Percentiles rank a stretch among this genome's conserved stretches.
These are phyloP conservation scores for Eriosoma lanigerum DNA, from an alignment of 1,140 invertebrate genomes.

Conservation along the genomic window DNA sequence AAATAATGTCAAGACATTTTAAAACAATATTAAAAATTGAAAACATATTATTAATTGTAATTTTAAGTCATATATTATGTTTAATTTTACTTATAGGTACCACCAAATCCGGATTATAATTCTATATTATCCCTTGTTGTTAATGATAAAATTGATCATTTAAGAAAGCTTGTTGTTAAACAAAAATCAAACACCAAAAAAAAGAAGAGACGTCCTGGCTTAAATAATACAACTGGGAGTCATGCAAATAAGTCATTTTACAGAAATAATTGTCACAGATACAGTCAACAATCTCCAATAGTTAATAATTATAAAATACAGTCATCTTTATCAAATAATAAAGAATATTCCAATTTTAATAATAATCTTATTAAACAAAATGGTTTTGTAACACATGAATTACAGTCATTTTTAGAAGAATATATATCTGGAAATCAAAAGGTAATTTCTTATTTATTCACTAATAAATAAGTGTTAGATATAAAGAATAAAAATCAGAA, in stretches of 20 bases:
- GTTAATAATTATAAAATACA: background rate
- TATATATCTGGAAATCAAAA: constrained; percentile 18
- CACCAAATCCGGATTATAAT: background rate
- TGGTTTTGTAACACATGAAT: constrained; percentile 1
- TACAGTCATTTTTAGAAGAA: background rate
- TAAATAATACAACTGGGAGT: background rate
- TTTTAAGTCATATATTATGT: too few species aligned
- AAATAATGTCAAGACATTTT: too few species aligned
- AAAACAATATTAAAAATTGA: too few species aligned
- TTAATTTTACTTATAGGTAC: constrained; percentile 26
- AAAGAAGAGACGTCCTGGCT: background rate
- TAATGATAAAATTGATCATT: background rate
- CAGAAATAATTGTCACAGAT: background rate
- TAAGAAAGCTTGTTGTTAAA: constrained; percentile 30
- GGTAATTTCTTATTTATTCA: background rate
- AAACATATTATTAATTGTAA: too few species aligned
- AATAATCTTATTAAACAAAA: background rate
- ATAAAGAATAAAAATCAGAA: too few species aligned
- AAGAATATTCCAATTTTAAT: background rate
- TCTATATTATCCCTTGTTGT: constrained; percentile 8
- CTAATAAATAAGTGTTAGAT: too few species aligned
- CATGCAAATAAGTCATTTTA: background rate
- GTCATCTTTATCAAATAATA: background rate
- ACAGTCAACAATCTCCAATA: too few species aligned
- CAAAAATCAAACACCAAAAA: constrained; percentile 8